Evolutionary conservation across 2,888 invertebrate species (phyloP), one percentile per base, ranked within the genome.

Genomic region (Lasioglossum vierecki): DNA sequence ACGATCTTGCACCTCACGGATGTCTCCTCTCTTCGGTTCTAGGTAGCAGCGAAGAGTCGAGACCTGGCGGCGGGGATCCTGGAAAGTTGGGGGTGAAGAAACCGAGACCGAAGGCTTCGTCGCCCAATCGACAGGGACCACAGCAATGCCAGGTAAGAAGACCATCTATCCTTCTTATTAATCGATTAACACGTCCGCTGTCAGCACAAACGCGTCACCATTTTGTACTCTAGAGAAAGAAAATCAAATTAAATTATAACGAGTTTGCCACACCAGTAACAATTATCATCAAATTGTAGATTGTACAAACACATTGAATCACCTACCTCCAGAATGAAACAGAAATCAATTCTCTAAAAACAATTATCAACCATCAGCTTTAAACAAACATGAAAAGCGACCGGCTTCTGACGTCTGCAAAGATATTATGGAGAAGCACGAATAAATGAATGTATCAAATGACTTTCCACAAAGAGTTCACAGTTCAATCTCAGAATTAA

Each of bases 91-190:
- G 96, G 71, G 96, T 96, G 88, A 97, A 97, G 94, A 96, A 97
- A 94, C 96, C 97, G 89, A 97, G 98, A 88, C 97, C 98, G 46
- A 98, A 98, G 95, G 97, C 98, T 88, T 97, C 98, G 79, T 98
- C 98, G 68, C 98, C 98, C 68, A 98, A 98, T 95, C 96, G 98
- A 86, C 98, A 98, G 95, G 98, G 98, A 84, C 98, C 98, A 76
- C 98, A 98, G 94, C 98, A 98, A 95, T 98, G 98, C 95, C 98
- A 98, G 96, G 98, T 99, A 80, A 92, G 85, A 95, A 96, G 22
- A 8, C 13, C 41, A n/a, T n/a, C 41, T 13, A 0, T 70, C 2
- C 22, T 9, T 9, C 15, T 63, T 63, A 30, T 30, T 30, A 63
- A 63, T 18, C 15, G 15, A n/a, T 57, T 57, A n/a, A 57, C 57